phyloP scores from a whole-genome alignment of 2,888 invertebrate species.

The Beris morrisii region DNA sequence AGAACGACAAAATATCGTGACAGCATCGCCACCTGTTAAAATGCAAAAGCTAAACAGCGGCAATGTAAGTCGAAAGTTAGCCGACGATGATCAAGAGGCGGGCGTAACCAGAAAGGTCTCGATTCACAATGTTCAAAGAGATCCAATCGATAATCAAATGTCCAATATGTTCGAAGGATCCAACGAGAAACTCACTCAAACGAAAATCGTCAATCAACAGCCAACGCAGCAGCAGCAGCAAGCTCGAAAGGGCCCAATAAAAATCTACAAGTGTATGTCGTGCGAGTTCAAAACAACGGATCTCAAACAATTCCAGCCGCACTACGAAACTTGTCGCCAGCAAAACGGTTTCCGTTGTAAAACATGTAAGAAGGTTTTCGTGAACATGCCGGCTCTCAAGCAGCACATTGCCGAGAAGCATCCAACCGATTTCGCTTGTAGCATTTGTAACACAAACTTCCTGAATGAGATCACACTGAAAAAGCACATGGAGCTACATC shows the following conservation, averaged over 20 bases:
- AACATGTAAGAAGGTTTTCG: slow-evolving; percentile 54
- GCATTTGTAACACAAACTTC: slow-evolving; percentile 54
- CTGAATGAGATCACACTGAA: slow-evolving; percentile 52
- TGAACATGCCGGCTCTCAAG: slow-evolving; percentile 52
- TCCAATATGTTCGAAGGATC: slow-evolving; percentile 40
- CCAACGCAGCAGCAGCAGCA: slow-evolving; percentile 41
- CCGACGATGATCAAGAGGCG: slow-evolving; percentile 40
- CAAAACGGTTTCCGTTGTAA: slow-evolving; percentile 51
- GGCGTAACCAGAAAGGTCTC: slow-evolving; percentile 45
- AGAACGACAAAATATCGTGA: slow-evolving; percentile 31
- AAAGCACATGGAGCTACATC: slow-evolving; percentile 56
- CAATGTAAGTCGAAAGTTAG: slow-evolving; percentile 42
- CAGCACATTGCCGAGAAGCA: slow-evolving; percentile 55
- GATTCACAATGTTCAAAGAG: slow-evolving; percentile 38
- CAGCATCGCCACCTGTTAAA: slow-evolving; percentile 50
- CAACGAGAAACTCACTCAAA: slow-evolving; percentile 37
- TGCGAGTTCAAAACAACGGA: slow-evolving; percentile 57
- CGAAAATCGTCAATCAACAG: slow-evolving; percentile 44
- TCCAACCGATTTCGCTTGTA: slow-evolving; percentile 46
- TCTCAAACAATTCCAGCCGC: slow-evolving; percentile 55
- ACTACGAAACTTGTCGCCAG: slow-evolving; percentile 55
- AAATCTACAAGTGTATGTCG: slow-evolving; percentile 56
- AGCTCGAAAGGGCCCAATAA: slow-evolving; percentile 47
- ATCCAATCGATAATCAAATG: slow-evolving; percentile 45
- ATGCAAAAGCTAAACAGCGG: slow-evolving; percentile 53